Evolutionary conservation across 1,140 invertebrate species (phyloP).

Genomic region (Ostrea edulis): DNA sequence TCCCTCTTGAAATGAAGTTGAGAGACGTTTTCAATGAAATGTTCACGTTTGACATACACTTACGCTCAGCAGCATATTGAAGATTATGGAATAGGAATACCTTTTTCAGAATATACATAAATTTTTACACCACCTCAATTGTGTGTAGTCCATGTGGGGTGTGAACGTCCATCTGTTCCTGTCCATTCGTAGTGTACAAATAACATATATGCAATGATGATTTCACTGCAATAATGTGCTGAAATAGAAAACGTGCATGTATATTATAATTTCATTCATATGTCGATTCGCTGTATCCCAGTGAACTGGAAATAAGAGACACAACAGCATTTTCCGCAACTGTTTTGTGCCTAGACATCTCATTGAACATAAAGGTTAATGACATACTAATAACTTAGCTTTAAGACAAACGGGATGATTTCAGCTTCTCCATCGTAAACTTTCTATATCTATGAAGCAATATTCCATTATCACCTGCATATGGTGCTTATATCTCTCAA

Average conservation of each 20-base stretch:
- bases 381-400: too few relatives aligned
- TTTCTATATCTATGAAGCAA: too few relatives aligned
- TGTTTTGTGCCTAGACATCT: too few relatives aligned
- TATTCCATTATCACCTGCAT: too few relatives aligned
- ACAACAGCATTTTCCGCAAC: too few relatives aligned
- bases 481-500: too few relatives aligned
- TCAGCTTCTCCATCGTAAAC: too few relatives aligned
- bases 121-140: not conserved
- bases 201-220: not conserved
- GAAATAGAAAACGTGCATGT: not conserved
- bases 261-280: too few relatives aligned
- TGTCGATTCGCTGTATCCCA: too few relatives aligned
- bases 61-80: not conserved
- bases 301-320: too few relatives aligned
- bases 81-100: not conserved
- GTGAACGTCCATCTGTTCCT: not conserved
- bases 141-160: not conserved
- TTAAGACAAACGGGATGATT: too few relatives aligned
- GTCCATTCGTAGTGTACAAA: not conserved
- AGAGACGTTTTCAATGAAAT: not conserved
- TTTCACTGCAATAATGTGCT: not conserved
- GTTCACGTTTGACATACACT: not conserved
- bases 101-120: not conserved
- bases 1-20: not conserved
- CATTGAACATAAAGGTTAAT: too few relatives aligned